A percentile compares a stretch with the other conserved stretches of the same genome.
These are phyloP conservation scores for Antennarius maculatus DNA, from an alignment of 2,797 vertebrate genomes.

Conservation along the genomic window DNA sequence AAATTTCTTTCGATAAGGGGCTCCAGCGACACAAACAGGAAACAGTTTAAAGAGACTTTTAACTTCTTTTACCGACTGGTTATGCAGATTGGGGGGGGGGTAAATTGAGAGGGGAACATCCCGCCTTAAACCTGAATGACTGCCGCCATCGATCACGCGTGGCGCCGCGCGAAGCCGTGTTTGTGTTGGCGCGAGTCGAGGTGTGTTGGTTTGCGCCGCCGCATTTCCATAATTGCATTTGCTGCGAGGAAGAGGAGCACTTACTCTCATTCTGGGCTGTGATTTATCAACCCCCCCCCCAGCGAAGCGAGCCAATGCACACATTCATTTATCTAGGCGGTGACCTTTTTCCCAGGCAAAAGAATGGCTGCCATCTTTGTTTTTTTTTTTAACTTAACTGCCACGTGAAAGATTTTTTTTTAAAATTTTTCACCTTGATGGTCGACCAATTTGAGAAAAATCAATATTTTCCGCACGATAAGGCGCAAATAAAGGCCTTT, in stretches of 20 bases:
- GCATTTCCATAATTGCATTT: slow-evolving; percentile 81
- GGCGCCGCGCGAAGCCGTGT: slow-evolving; percentile 36
- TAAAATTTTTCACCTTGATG: too few species aligned
- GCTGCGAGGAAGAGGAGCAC: slow-evolving; percentile 66
- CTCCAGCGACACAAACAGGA: not conserved
- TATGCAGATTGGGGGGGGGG: slow-evolving; percentile 70
- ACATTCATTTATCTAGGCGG: slow-evolving; percentile 69
- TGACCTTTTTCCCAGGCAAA: slow-evolving; percentile 66
- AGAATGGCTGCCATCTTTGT: slow-evolving; percentile 63
- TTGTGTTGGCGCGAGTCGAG: slow-evolving; percentile 71
- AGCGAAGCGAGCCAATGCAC: slow-evolving; percentile 67
- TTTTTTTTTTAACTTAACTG: slow-evolving; percentile 1
- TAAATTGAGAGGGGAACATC: slow-evolving; percentile 76
- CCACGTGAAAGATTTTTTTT: slow-evolving; percentile 6
- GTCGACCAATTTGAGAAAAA: slow-evolving; percentile 44
- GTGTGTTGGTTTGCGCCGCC: slow-evolving; percentile 59
- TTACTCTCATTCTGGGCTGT: slow-evolving; percentile 74
- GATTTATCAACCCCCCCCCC: slow-evolving; percentile 69
- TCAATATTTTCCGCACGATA: too few species aligned
- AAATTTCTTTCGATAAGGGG: not conserved
- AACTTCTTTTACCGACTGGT: slow-evolving; percentile 19
- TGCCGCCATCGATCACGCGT: slow-evolving; percentile 68
- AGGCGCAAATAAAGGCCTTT: too few species aligned
- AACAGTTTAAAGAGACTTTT: not conserved
- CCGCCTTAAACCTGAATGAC: slow-evolving; percentile 70